Conservation (phyloP, 2,797 vertebrate species). For the Tenualosa thibaudeaui region DNA sequence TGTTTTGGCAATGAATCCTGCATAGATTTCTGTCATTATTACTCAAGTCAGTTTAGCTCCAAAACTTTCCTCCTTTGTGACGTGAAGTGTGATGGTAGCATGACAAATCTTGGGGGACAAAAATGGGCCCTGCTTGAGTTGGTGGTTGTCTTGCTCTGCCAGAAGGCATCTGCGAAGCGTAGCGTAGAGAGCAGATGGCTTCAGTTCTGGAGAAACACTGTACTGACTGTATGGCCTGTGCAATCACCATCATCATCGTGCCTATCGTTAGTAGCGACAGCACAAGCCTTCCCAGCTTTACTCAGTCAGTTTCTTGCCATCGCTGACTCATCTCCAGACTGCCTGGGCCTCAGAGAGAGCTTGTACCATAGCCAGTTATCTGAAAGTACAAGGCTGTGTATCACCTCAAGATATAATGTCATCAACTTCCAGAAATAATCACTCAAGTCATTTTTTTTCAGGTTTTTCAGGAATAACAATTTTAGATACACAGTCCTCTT, state of each 20-base stretch:
- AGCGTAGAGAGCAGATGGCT: neutral
- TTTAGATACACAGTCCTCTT: too few species aligned
- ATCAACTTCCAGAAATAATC: too few species aligned
- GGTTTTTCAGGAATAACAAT: too few species aligned
- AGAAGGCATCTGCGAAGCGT: neutral
- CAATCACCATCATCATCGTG: neutral
- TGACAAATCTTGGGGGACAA: neutral
- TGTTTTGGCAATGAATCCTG: neutral
- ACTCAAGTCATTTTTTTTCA: too few species aligned
- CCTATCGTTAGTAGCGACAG: neutral
- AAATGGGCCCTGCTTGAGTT: neutral
- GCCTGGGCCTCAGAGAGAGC: neutral
- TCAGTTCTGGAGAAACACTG: neutral
- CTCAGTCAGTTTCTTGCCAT: neutral
- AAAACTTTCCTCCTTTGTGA: neutral
- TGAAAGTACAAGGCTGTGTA: neutral
- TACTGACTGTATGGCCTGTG: neutral
- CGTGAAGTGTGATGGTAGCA: neutral
- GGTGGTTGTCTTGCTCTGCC: neutral
- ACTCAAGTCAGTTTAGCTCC: neutral
- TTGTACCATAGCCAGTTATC: neutral
- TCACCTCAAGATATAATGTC: neutral
- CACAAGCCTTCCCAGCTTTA: neutral
- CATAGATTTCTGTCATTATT: neutral
- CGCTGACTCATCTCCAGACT: neutral